Percentiles rank a stretch among this genome's conserved stretches.
Conservation (phyloP, 2,797 vertebrate species). For the Pseudocheirus occidentalis region DNA sequence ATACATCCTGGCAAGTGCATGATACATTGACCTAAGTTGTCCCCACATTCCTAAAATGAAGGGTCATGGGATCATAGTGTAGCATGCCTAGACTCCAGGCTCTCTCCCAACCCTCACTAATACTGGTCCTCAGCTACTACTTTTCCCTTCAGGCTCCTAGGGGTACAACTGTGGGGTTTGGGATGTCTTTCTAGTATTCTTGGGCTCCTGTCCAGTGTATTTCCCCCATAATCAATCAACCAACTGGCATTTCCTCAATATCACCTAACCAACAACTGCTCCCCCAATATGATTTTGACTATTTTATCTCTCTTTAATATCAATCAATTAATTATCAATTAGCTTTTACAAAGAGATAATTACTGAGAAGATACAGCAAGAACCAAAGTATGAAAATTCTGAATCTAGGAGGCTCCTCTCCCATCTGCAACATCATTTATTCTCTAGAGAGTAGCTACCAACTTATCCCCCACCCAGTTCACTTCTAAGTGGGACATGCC, state of each 20-base stretch:
- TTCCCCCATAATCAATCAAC: not conserved
- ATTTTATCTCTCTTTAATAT: not conserved
- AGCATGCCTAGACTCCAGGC: not conserved
- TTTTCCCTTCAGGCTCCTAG: not conserved
- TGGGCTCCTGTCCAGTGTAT: not conserved
- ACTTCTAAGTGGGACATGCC: not conserved
- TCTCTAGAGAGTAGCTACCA: not conserved
- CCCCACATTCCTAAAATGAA: not conserved
- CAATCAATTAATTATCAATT: not conserved
- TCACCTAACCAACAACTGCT: not conserved
- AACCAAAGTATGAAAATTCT: not conserved
- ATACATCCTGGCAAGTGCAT: not conserved
- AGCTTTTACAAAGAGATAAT: not conserved
- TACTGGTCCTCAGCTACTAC: not conserved
- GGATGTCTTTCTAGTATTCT: not conserved
- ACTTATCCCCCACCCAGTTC: not conserved
- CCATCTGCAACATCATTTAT: not conserved
- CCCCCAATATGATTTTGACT: not conserved
- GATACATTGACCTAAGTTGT: not conserved
- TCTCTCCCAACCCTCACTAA: not conserved
- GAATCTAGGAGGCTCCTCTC: not conserved
- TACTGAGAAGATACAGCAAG: not conserved
- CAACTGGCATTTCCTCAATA: not conserved
- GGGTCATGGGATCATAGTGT: not conserved
- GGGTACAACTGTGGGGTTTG: not conserved